Evolutionary conservation across 2,888 invertebrate species (phyloP).

Genomic region (Epinotia ramella): DNA sequence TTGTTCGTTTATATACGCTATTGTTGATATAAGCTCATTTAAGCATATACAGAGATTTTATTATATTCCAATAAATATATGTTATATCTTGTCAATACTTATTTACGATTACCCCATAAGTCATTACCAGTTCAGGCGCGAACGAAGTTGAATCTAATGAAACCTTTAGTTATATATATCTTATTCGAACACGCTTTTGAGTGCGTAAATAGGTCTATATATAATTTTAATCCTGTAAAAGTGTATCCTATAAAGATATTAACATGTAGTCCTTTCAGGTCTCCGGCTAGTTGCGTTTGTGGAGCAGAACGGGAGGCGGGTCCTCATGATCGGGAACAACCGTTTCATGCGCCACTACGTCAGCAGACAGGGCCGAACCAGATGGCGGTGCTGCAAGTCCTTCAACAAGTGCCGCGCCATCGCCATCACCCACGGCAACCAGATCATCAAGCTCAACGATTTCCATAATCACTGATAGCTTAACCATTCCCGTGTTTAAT

Average conservation of each 20-base stretch:
- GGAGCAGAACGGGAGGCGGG: constrained; percentile 60
- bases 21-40: constrained; percentile 17
- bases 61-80: constrained; percentile 25
- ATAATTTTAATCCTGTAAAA: background rate
- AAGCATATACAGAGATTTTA: constrained; percentile 26
- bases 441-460: constrained; percentile 70
- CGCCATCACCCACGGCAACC: constrained; percentile 66
- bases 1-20: constrained; percentile 15
- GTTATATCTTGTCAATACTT: constrained; percentile 6
- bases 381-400: constrained; percentile 75
- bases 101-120: background rate
- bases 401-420: constrained; percentile 72
- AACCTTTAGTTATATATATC: background rate
- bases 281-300: constrained; percentile 37
- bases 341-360: constrained; percentile 73
- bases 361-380: constrained; percentile 63
- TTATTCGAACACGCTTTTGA: background rate
- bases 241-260: background rate
- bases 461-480: constrained; percentile 65
- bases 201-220: background rate
- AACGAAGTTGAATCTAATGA: background rate
- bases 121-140: background rate
- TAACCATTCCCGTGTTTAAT: background rate
- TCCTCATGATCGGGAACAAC: constrained; percentile 66
- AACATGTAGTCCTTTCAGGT: constrained; percentile 18